Evolutionary conservation across 2,888 invertebrate genomes (phyloP).

Genomic region (Hirudinaria manillensis): DNA sequence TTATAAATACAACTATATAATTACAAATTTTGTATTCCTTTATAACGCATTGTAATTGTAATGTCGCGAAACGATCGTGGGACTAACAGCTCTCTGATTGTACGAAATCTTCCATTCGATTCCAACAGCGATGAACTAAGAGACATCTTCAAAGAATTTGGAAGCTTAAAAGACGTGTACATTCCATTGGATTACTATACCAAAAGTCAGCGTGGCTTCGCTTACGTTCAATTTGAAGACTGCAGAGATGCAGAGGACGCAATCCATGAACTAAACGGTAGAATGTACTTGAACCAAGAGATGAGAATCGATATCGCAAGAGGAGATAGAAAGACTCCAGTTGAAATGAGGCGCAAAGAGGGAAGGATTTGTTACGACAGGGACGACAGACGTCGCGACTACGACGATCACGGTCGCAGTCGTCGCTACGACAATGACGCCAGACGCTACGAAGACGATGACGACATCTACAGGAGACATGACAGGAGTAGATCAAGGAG

Average conservation of each 20-base stretch:
- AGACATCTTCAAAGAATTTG: background rate
- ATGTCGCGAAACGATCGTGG: no score
- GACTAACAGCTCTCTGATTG: background rate
- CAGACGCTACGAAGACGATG: no score
- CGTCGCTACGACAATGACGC: no score
- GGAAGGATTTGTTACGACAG: background rate
- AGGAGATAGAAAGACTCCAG: background rate
- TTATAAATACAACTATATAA: no score
- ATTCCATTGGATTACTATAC: conserved; percentile 8
- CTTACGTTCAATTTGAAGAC: background rate
- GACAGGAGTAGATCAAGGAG: background rate
- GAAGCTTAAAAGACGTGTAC: background rate
- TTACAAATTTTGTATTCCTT: no score
- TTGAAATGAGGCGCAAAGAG: no score
- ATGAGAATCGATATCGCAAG: background rate
- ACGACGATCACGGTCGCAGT: background rate
- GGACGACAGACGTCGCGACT: background rate
- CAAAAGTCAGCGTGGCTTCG: background rate
- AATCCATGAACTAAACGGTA: background rate
- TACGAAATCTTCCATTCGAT: background rate
- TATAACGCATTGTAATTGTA: no score
- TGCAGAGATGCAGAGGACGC: background rate
- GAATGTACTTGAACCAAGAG: background rate
- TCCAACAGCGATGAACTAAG: background rate
- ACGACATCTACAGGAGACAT: no score